Conservation (phyloP, 1,140 invertebrate species). For the Elysia chlorotica region DNA sequence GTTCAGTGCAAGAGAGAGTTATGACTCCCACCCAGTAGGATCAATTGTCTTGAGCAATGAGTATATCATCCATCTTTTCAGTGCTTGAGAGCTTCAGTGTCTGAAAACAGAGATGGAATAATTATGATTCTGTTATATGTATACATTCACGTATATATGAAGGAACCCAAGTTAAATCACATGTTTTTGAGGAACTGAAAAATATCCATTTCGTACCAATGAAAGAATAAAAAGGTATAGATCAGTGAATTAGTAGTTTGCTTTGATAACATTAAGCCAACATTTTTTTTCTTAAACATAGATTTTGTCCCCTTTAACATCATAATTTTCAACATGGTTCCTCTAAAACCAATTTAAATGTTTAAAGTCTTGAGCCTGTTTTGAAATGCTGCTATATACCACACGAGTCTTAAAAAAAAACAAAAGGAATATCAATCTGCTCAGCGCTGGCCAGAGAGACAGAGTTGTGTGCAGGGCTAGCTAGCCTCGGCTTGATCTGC, state of each 20-base stretch:
- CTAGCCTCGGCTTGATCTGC: no score
- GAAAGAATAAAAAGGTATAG: background rate
- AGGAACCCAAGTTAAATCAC: background rate
- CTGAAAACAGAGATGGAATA: slow-evolving; percentile 8
- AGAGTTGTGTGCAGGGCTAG: no score
- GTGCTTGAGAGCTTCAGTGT: slow-evolving; percentile 2
- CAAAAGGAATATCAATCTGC: no score
- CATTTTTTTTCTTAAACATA: background rate
- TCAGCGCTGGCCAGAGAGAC: no score
- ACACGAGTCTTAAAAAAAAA: no score
- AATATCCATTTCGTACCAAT: background rate
- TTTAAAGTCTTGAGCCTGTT: no score
- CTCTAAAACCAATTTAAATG: no score
- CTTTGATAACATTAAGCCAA: background rate
- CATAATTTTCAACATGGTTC: no score
- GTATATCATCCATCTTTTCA: slow-evolving; percentile 19
- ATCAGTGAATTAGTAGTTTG: background rate
- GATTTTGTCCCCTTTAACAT: no score
- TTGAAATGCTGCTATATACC: no score
- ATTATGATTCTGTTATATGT: background rate
- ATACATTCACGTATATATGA: background rate
- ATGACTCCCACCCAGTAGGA: no score
- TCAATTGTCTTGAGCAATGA: slow-evolving; percentile 1
- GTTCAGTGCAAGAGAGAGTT: no score
- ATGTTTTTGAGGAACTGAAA: background rate